A percentile compares a stretch with the other conserved stretches of the same genome.
phyloP scores from a whole-genome alignment of 2,113 vertebrate species.

The Apodemus speciosus region DNA sequence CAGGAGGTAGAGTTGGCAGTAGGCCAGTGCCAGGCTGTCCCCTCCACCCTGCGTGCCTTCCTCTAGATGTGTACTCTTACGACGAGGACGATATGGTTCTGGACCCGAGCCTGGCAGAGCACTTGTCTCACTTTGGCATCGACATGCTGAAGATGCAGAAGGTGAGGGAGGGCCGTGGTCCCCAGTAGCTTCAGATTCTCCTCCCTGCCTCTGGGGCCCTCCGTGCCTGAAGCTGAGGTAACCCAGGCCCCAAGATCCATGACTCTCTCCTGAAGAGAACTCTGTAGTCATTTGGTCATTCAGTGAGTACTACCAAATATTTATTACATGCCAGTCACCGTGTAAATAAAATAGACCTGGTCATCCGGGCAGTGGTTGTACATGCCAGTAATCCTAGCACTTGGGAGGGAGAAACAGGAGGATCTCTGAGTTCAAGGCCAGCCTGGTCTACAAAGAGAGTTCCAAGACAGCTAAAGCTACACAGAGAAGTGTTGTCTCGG shows the following conservation, averaged over 20 bases:
- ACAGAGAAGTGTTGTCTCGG: neutral
- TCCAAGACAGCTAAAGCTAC: neutral
- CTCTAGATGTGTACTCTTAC: conserved; percentile 96
- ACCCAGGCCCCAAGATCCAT: neutral
- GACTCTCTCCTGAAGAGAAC: conserved; percentile 3
- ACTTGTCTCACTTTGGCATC: conserved; percentile 96
- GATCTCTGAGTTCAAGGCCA: neutral
- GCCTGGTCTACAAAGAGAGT: neutral
- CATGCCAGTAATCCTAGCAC: neutral
- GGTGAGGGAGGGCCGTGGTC: conserved; percentile 79
- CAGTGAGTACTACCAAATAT: neutral
- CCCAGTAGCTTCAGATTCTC: neutral
- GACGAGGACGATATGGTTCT: conserved; percentile 99
- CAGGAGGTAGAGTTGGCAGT: neutral
- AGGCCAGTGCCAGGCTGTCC: neutral
- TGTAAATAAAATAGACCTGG: neutral
- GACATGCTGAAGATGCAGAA: conserved; percentile 99
- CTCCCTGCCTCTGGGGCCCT: neutral
- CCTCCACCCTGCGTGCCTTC: conserved; percentile 38
- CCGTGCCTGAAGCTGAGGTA: neutral
- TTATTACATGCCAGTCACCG: neutral
- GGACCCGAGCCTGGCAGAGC: conserved; percentile 95
- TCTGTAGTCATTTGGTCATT: neutral
- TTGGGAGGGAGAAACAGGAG: neutral
- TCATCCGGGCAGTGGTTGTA: neutral